A percentile compares a stretch with the other conserved stretches of the same genome.
Evolutionary conservation across 2,888 invertebrate genomes (phyloP).

Genomic region (Dysmachus trigonus): DNA sequence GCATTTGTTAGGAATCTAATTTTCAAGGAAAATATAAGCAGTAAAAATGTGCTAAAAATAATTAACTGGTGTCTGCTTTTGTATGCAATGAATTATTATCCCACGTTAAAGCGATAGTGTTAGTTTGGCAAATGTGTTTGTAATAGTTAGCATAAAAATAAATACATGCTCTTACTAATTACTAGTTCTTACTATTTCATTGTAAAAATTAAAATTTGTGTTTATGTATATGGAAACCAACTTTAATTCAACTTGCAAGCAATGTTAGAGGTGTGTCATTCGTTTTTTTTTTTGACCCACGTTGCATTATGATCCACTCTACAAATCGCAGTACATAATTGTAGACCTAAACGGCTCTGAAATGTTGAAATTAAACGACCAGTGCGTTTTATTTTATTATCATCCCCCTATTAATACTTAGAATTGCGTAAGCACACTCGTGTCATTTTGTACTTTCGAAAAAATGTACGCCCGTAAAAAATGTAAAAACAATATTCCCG

Average conservation of each 20-base stretch:
- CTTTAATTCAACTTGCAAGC: background rate
- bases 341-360: background rate
- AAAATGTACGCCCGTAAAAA: too few species aligned
- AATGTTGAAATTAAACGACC: too few species aligned
- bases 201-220: background rate
- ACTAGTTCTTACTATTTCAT: too few species aligned
- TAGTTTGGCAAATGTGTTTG: background rate
- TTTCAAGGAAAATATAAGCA: background rate
- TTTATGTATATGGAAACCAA: background rate
- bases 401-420: too few species aligned
- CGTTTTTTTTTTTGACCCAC: background rate
- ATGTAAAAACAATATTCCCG: too few species aligned
- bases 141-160: background rate
- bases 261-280: too few species aligned
- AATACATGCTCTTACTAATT: background rate
- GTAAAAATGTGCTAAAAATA: background rate
- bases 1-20: background rate
- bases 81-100: background rate
- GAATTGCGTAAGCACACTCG: too few species aligned
- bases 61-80: background rate
- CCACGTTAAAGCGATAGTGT: background rate
- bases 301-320: background rate
- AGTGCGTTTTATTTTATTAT: too few species aligned
- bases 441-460: too few species aligned
- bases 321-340: background rate